Percentiles rank a stretch among this genome's conserved stretches.
phyloP scores from a whole-genome alignment of 2,888 invertebrate genomes.

The Zeuzera pyrina region DNA sequence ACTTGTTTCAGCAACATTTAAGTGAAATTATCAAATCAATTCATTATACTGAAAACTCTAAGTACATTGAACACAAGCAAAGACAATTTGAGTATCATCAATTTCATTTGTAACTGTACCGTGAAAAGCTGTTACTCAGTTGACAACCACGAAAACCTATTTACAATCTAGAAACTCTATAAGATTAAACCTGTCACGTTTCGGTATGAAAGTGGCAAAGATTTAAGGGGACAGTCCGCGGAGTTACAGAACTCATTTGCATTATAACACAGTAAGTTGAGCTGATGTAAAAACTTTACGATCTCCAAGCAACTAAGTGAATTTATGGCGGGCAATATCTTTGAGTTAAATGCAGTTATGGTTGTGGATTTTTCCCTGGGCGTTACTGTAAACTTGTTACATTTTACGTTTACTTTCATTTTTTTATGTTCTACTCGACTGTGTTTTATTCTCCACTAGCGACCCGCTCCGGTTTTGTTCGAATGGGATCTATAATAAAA shows the following conservation, averaged over 20 bases:
- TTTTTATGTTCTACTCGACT: too few species aligned
- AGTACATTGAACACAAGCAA: too few species aligned
- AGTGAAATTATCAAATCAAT: too few species aligned
- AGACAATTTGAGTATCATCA: too few species aligned
- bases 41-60: too few species aligned
- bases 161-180: slow-evolving; percentile 16
- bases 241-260: slow-evolving; percentile 51
- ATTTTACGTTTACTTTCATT: too few species aligned
- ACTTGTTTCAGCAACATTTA: too few species aligned
- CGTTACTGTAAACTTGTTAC: too few species aligned
- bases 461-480: too few species aligned
- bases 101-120: too few species aligned
- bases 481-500: too few species aligned
- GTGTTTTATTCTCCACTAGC: neutral
- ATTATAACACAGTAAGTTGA: slow-evolving; percentile 45
- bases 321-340: slow-evolving; percentile 50
- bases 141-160: slow-evolving; percentile 3
- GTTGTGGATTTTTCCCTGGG: slow-evolving; percentile 22
- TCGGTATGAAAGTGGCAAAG: slow-evolving; percentile 23
- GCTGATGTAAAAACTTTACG: slow-evolving; percentile 52
- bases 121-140: too few species aligned
- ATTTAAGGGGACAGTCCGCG: slow-evolving; percentile 32
- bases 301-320: slow-evolving; percentile 36
- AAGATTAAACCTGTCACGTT: slow-evolving; percentile 31
- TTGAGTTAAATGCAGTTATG: slow-evolving; percentile 36